Evolutionary conservation across 2,797 vertebrate genomes (phyloP), one percentile per base, ranked within the genome.

Genomic region (Parotocinclus haroldoi): DNA sequence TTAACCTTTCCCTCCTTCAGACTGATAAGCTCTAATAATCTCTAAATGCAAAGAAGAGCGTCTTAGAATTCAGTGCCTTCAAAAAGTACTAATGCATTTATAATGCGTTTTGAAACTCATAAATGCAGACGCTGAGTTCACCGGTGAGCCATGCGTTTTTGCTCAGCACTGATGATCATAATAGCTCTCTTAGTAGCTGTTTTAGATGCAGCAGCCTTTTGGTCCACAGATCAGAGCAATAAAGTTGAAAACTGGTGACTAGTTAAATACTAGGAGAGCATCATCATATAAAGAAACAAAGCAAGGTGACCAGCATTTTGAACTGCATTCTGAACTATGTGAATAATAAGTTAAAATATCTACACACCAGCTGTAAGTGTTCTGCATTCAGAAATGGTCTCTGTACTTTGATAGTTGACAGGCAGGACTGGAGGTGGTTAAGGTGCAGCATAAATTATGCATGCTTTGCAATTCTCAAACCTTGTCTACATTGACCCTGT

Each of bases 121-220:
- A 80, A 77, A 17, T 58, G 51, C 46, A 57, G 64, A 75, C 13
- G 18, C 63, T 54, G 49, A 49, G 36, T 59, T 79, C 27, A 58
- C 77, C 82, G 76, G 64, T 68, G 78, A 73, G 49, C 58, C 56
- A 68, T 70, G 53, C 49, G 3, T 16, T 62, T 63, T 51, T 52
- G 19, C 59, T 71, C 52, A 70, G 63, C 27, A 54, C 59, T 70
- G 60, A 79, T 76, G 61, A 78, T 72, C 58, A 52, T 18, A 63
- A 83, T 78, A 71, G 76, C 79, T 84, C 55, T 75, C 76, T 80
- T 58, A 69, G 53, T 57, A 73, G 38, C 7, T 14, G 69, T 75
- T 52, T 9, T 61, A 73, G 49, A 19, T 44, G 6, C 10, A 27
- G 58, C 17, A 66, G 58, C 49, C 14, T 19, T 51, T 73, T 9